Percentiles rank a stretch among this genome's conserved stretches.
Conservation (phyloP, 1,140 invertebrate genomes). For the Cydia strobilella region DNA sequence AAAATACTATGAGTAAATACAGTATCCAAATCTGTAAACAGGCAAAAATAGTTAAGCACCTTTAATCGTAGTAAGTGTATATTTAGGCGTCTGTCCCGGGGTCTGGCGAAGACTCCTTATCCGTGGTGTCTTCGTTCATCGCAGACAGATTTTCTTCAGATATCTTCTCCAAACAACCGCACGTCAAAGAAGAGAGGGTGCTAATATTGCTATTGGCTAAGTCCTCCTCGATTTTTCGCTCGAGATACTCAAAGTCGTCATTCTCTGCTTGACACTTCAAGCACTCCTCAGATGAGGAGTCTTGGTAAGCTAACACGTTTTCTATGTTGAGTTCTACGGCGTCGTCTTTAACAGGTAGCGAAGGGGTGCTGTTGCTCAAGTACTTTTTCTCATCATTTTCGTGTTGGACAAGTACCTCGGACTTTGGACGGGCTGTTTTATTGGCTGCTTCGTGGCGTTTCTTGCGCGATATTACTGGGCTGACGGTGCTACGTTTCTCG, state of each 20-base stretch:
- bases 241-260: conserved; percentile 69
- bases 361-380: conserved; percentile 67
- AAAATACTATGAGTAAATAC: not conserved
- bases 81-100: not conserved
- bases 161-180: conserved; percentile 66
- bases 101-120: conserved; percentile 43
- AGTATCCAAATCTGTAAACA: not conserved
- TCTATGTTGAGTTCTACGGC: conserved; percentile 70
- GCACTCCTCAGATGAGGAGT: conserved; percentile 73
- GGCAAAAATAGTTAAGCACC: not conserved
- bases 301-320: conserved; percentile 68
- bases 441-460: conserved; percentile 35
- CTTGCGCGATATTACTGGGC: conserved; percentile 34
- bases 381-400: conserved; percentile 49
- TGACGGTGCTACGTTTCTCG: conserved; percentile 46
- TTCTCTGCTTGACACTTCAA: conserved; percentile 56
- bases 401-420: conserved; percentile 55
- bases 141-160: conserved; percentile 71
- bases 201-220: conserved; percentile 49
- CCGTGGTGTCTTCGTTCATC: conserved; percentile 54
- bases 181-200: conserved; percentile 46
- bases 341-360: conserved; percentile 51
- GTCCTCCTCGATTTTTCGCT: conserved; percentile 66
- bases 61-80: not conserved
- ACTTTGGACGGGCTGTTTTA: conserved; percentile 55